Conservation (phyloP, 2,113 vertebrate genomes). For the Vanacampus margaritifer region DNA sequence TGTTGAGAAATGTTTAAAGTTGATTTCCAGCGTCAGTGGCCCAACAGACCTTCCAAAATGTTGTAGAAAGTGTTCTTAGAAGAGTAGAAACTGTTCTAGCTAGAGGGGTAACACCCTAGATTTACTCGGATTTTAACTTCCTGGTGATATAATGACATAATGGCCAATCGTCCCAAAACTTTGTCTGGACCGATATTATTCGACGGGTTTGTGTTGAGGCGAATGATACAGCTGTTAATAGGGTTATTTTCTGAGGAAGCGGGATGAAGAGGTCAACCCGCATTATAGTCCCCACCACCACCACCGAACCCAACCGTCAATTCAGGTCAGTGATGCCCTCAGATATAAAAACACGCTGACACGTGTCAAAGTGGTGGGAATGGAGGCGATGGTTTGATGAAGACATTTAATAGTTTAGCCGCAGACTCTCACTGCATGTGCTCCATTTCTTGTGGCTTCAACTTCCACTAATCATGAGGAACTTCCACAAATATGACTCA, state of each 20-base stretch:
- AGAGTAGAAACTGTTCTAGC: background rate
- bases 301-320: slow-evolving; percentile 15
- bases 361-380: slow-evolving; percentile 41
- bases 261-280: slow-evolving; percentile 9
- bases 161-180: background rate
- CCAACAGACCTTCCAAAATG: background rate
- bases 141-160: background rate
- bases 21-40: no score
- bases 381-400: slow-evolving; percentile 50
- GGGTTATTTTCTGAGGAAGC: slow-evolving; percentile 22
- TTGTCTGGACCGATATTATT: slow-evolving; percentile 26
- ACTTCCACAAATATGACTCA: slow-evolving; percentile 23
- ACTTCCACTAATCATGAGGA: slow-evolving; percentile 26
- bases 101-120: background rate
- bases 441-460: slow-evolving; percentile 25
- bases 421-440: slow-evolving; percentile 37
- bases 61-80: background rate
- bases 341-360: background rate
- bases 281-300: background rate
- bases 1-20: no score
- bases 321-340: slow-evolving; percentile 40
- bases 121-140: background rate
- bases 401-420: slow-evolving; percentile 42
- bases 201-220: slow-evolving; percentile 30
- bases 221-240: slow-evolving; percentile 43